Conservation (phyloP, 2,888 invertebrate species). For the Gisinianus flammeolus region DNA sequence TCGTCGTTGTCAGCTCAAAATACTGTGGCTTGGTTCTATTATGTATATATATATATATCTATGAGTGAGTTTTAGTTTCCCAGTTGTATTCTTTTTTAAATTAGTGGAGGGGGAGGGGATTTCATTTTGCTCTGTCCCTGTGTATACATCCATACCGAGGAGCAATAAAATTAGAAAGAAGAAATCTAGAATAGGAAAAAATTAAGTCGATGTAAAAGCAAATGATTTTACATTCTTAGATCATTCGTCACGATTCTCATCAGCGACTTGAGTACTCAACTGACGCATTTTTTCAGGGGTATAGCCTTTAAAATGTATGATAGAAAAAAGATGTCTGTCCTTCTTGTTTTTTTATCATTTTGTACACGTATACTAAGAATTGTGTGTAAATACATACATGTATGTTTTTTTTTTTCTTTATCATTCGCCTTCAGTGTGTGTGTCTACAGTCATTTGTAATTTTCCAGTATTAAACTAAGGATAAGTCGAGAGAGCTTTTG, state of each 20-base stretch:
- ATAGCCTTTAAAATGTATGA: no score
- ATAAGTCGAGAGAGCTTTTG: no score
- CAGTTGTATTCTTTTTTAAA: background rate
- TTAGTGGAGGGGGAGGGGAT: background rate
- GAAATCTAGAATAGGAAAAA: slow-evolving; percentile 3
- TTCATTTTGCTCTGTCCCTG: no score
- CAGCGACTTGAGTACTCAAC: background rate
- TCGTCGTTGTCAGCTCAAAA: background rate
- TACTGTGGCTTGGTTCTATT: background rate
- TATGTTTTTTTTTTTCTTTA: no score
- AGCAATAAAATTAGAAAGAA: background rate
- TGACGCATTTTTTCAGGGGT: no score
- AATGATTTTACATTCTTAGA: background rate
- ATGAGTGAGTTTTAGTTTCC: background rate
- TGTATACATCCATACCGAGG: background rate
- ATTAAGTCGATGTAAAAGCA: background rate
- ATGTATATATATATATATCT: background rate
- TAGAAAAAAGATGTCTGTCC: no score
- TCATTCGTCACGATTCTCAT: slow-evolving; percentile 7
- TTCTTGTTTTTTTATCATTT: no score
- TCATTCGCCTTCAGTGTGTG: no score
- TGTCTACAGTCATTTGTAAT: no score
- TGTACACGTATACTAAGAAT: no score
- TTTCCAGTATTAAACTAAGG: no score
- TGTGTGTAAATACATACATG: no score